Evolutionary conservation across 37 sponge, comb jelly and placozoan genomes (phyloP), one percentile per base, ranked within the genome.

Genomic region (Chondrosia reniformis): DNA sequence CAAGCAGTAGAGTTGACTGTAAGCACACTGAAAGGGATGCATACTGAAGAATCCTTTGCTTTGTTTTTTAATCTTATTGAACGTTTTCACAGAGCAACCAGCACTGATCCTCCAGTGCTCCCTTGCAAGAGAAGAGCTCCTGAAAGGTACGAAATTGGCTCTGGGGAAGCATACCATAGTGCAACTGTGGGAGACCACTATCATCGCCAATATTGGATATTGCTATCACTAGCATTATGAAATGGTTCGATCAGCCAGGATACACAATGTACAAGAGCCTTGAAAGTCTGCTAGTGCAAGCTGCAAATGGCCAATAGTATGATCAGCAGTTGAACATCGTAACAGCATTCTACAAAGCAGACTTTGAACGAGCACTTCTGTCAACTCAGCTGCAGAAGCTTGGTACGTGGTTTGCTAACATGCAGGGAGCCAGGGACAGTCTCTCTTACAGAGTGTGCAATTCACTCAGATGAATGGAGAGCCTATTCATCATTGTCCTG

Each of bases 61-160:
- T 19, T 56, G 32, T 58, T 82, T 82, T 82, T 74, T 39, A 52
- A 63, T 3, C 75, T 42, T 28, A 76, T 82, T 32, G 27, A 76
- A 17, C 42, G n/a, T 28, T 45, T 75, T 42, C 62, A 76, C 41
- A 43, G 28, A 4, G 17, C 6, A 17, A 15, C 40, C 43, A 69
- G 58, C 6, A 65, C 69, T 30, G 84, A 76, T 33, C 12, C 30
- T 33, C 84, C 78, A 22, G 55, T 43, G 24, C 78, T 76, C 4
- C 84, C 84, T 76, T 33, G 84, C 4, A 83, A 83, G 71, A 45
- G 67, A n/a, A 83, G 28, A 63, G 84, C 77, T 31, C 78, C 77
- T 36, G 30, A 46, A 30, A 12, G 66, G 43, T 8, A 25, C 24
- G 82, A 72, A 42, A 37, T 64, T 64, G 80, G 80, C 52, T 25